Evolutionary conservation across 2,113 vertebrate species (phyloP).

Genomic region (Engystomops pustulosus): DNA sequence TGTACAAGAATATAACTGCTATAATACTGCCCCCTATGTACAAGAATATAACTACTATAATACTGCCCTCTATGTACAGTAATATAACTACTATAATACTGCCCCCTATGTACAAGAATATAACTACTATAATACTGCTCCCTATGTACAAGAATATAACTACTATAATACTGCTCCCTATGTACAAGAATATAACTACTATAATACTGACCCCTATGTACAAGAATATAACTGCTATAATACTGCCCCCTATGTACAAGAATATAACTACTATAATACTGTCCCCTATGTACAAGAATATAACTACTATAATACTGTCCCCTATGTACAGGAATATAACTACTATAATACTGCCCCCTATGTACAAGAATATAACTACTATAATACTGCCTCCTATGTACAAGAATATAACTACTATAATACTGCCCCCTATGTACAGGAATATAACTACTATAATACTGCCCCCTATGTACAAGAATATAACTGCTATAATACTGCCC

Average conservation of each 20-base stretch:
- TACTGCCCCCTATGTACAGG: not conserved
- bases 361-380: too few relatives aligned
- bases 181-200: slow-evolving; percentile 1
- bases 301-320: not conserved
- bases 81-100: not conserved
- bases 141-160: slow-evolving; percentile 8
- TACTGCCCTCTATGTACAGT: not conserved
- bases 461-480: too few relatives aligned
- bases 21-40: not conserved
- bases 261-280: slow-evolving; percentile 11
- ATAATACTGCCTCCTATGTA: too few relatives aligned
- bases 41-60: not conserved
- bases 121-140: not conserved
- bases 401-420: not conserved
- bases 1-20: slow-evolving; percentile 9
- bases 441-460: too few relatives aligned
- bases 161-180: slow-evolving; percentile 4
- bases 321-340: too few relatives aligned
- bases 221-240: slow-evolving; percentile 7
- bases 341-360: too few relatives aligned
- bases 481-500: too few relatives aligned
- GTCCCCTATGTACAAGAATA: not conserved
- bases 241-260: not conserved
- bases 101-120: too few relatives aligned
- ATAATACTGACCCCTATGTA: not conserved